Evolutionary conservation across 2,797 vertebrate species (phyloP).

Genomic region (Notamacropus eugenii): DNA sequence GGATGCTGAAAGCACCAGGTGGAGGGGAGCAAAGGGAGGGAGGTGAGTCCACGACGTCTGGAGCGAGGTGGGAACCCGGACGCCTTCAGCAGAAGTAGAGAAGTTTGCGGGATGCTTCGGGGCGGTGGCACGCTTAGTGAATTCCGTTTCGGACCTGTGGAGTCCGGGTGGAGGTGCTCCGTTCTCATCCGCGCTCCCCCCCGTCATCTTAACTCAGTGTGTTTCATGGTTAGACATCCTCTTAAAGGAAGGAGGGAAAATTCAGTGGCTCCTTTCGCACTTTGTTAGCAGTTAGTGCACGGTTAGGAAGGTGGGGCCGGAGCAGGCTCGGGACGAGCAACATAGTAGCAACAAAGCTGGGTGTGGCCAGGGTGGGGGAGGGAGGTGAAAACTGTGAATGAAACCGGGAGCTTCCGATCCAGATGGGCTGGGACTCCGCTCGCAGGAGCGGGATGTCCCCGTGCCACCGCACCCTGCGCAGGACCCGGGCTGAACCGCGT

Average conservation of each 20-base stretch:
- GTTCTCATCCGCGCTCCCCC: neutral
- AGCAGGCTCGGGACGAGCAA: neutral
- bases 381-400: slow-evolving; percentile 47
- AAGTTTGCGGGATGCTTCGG: neutral
- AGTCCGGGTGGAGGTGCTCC: neutral
- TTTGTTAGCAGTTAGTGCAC: slow-evolving; percentile 21
- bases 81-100: neutral
- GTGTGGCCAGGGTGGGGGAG: slow-evolving; percentile 29
- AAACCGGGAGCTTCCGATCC: slow-evolving; percentile 21
- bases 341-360: neutral
- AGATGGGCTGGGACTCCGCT: neutral
- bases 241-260: slow-evolving; percentile 51
- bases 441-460: slow-evolving; percentile 14
- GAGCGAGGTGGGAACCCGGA: no score
- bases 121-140: neutral
- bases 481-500: slow-evolving; percentile 55
- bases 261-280: neutral
- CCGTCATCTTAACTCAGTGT: slow-evolving; percentile 15
- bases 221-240: slow-evolving; percentile 49
- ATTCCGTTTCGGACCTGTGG: neutral
- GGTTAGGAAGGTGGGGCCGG: neutral
- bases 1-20: neutral
- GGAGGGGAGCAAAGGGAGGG: neutral
- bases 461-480: slow-evolving; percentile 46
- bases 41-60: neutral